Evolutionary conservation across 2,113 vertebrate species (phyloP), one percentile per base, ranked within the genome.

Genomic region (Camelus dromedarius): DNA sequence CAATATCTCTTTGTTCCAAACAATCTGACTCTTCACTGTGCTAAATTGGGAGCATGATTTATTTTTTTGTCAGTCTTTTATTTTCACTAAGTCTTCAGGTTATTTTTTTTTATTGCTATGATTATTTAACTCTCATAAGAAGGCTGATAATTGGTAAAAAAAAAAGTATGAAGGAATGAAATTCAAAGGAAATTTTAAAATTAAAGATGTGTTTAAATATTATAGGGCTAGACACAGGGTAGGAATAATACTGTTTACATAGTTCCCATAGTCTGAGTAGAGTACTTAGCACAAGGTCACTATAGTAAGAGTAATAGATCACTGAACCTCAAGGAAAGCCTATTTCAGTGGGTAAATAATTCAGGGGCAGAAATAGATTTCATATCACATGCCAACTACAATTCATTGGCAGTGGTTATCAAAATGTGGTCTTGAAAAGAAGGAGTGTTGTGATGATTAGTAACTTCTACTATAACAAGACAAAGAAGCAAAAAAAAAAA

Each of bases 271-370:
- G 69, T 84, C 48, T 56, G 19, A 89, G 19, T 85, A 50, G 12
- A 91, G 48, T 81, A 42, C 13, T 8, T 11, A 91, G 52, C 16
- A 35, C 28, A 46, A 26, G 50, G 11, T 48, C 35, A 50, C 32
- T 81, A 54, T 4, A 32, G 35, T 42, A 48, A 90, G 19, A 67
- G 22, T 82, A 91, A 56, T 16, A 62, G 48, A 56, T 87, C n/a
- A 50, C 18, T 69, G 32, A 42, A 85, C 18, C 35, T 94, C 50
- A 96, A 69, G 54, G 58, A 91, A 69, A 89, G 24, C 3, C 38
- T 83, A 8, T 69, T 96, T 82, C 64, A 66, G 58, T 89, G 66
- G 83, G 46, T 52, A 97, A 96, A 95, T 89, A 89, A 93, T 75
- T 9, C 22, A 62, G 10, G 22, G 9, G 75, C 11, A 92, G 42